A percentile compares a stretch with the other conserved stretches of the same genome.
phyloP scores from a whole-genome alignment of 2,888 invertebrate species.

The Lochmaea capreae region DNA sequence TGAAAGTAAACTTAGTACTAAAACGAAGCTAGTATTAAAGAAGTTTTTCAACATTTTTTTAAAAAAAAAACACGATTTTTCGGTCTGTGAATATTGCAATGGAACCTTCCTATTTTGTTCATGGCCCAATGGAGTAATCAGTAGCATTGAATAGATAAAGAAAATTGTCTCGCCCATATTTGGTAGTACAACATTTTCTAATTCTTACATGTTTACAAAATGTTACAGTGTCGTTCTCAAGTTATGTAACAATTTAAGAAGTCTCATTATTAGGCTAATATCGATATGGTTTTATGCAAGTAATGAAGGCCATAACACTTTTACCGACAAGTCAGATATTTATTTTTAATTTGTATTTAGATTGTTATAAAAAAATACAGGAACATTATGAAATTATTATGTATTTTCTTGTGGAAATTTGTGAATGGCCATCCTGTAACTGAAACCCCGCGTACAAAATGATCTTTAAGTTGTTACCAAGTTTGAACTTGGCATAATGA shows the following conservation, averaged over 20 bases:
- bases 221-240: slow-evolving; percentile 31
- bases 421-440: slow-evolving; percentile 22
- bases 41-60: neutral
- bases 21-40: neutral
- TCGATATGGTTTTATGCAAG: slow-evolving; percentile 35
- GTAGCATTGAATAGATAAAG: slow-evolving; percentile 40
- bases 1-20: neutral
- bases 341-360: neutral
- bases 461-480: slow-evolving; percentile 34
- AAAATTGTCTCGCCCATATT: slow-evolving; percentile 39
- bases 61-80: neutral
- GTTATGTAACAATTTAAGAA: slow-evolving; percentile 33
- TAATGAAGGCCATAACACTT: slow-evolving; percentile 27
- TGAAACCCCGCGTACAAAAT: slow-evolving; percentile 19
- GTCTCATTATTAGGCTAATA: slow-evolving; percentile 32
- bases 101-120: slow-evolving; percentile 37
- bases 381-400: too few relatives aligned
- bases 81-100: slow-evolving; percentile 19
- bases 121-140: slow-evolving; percentile 42
- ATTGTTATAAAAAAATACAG: neutral
- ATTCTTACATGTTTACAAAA: slow-evolving; percentile 34
- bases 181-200: slow-evolving; percentile 40
- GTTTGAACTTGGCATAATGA: slow-evolving; percentile 43
- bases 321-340: slow-evolving; percentile 11
- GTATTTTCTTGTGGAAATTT: neutral